Base-by-base conservation (phyloP, 1,140 invertebrate genomes). In the Drosophila carrolli region DNA sequence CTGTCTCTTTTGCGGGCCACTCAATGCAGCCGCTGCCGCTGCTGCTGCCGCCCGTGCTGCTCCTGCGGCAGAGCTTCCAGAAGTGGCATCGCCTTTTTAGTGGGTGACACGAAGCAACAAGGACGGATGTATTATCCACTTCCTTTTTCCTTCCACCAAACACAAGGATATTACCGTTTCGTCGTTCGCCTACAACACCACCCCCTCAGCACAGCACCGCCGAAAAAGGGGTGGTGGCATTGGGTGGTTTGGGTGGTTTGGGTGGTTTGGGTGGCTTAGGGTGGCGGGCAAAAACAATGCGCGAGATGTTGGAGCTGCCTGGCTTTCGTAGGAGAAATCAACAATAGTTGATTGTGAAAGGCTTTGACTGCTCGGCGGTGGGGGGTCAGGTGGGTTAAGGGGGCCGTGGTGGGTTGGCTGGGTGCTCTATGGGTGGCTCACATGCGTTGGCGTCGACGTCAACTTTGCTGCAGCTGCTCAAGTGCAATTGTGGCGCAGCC, bases 71-170 rank as follows among this genome's bases (percentile, higher is more conserved):
- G 37, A 72, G 74, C 75, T 75, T 75, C 55, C 76, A 76, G 79
- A 88, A 89, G 84, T 88, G 83, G 83, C 83, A 82, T 76, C 67
- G 83, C 83, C 84, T 91, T 91, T 91, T 90, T 91, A 91, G 86
- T 91, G 91, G 91, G 91, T 91, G 91, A 92, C 91, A 92, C 89
- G 91, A 92, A 92, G 91, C 91, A 92, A 92, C 91, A 92, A 92
- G 91, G 91, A 92, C 91, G 91, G 91, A 92, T 92, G 91, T 92
- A 92, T 92, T 92, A 92, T 92, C 91, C 91, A 92, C 91, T 92
- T 92, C 91, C 91, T 92, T 92, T 92, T 92, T 92, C 91, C 91
- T 92, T 92, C 91, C 91, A 92, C 91, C 91, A 92, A 92, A 92
- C 91, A 92, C 91, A 92, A 92, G 91, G 91, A 92, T 92, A 92